Evolutionary conservation across 2,888 invertebrate species (phyloP).

Genomic region (Amphiduros pacificus): DNA sequence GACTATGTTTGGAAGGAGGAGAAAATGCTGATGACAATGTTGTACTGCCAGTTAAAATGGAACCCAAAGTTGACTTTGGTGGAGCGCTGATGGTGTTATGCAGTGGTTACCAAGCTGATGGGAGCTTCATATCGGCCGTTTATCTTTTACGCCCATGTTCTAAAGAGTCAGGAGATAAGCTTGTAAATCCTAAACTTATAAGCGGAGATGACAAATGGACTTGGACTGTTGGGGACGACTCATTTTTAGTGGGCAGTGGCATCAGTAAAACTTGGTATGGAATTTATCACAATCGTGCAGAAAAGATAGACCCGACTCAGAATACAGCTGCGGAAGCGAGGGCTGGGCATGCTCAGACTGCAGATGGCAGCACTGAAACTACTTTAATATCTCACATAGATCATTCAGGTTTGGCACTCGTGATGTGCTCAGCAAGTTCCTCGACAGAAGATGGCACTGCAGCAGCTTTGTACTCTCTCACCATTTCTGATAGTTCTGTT

Average conservation of each 20-base stretch:
- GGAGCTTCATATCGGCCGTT: slow-evolving; percentile 18
- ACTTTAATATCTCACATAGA: slow-evolving; percentile 21
- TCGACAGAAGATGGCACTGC: slow-evolving; percentile 33
- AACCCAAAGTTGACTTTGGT: slow-evolving; percentile 25
- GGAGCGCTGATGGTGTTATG: slow-evolving; percentile 37
- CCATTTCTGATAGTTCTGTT: slow-evolving; percentile 19
- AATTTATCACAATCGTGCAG: slow-evolving; percentile 37
- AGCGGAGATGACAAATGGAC: slow-evolving; percentile 39
- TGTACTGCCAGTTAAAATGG: slow-evolving; percentile 32
- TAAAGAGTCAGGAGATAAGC: too few relatives aligned
- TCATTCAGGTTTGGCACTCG: slow-evolving; percentile 26
- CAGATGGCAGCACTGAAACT: slow-evolving; percentile 27
- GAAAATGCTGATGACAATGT: slow-evolving; percentile 4
- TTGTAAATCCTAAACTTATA: slow-evolving; percentile 26
- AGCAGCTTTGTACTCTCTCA: slow-evolving; percentile 34
- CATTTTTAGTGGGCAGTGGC: slow-evolving; percentile 28
- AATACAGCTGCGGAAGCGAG: neutral
- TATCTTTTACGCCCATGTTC: too few relatives aligned
- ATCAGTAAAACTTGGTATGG: slow-evolving; percentile 29
- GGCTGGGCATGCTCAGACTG: slow-evolving; percentile 22
- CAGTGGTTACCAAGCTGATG: slow-evolving; percentile 27
- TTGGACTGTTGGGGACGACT: slow-evolving; percentile 25
- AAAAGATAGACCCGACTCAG: neutral
- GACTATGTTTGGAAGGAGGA: slow-evolving; percentile 26
- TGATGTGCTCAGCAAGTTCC: slow-evolving; percentile 41